A percentile compares a stretch with the other conserved stretches of the same genome.
Conservation (phyloP, 2,113 vertebrate species). For the Lepisosteus oculatus region DNA sequence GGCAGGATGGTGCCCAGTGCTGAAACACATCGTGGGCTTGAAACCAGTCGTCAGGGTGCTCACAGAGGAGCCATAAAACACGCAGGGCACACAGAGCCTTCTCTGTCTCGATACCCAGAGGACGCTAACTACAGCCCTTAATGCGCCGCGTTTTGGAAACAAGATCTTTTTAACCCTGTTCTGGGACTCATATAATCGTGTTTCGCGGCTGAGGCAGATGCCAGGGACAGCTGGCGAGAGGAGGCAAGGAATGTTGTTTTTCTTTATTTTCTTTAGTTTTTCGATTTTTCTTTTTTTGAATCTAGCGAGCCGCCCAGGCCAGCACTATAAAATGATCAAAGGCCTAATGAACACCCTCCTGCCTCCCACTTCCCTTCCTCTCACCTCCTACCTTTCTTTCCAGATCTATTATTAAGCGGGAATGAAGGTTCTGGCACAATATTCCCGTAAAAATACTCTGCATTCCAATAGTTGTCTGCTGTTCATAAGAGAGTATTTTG, state of each 20-base stretch:
- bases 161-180: conserved; percentile 87
- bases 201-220: conserved; percentile 85
- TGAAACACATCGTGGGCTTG: conserved; percentile 61
- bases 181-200: conserved; percentile 82
- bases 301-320: no score
- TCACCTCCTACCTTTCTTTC: no score
- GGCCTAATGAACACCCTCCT: no score
- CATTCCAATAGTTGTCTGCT: no score
- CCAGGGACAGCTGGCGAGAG: conserved; percentile 87
- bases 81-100: conserved; percentile 54
- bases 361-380: no score
- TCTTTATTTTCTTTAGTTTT: conserved; percentile 33
- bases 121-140: conserved; percentile 79
- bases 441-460: no score
- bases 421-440: no score
- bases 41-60: conserved; percentile 69
- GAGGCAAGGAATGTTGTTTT: conserved; percentile 52
- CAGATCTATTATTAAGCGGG: no score
- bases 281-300: not conserved
- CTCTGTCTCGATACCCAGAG: conserved; percentile 63
- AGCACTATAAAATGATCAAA: no score
- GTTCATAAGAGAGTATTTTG: no score
- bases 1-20: conserved; percentile 29
- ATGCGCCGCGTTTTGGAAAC: conserved; percentile 82
- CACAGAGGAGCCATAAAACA: conserved; percentile 69